These are phyloP conservation scores for Theodoxus fluviatilis DNA, from an alignment of 2,888 invertebrate species.

Conservation along the genomic window DNA sequence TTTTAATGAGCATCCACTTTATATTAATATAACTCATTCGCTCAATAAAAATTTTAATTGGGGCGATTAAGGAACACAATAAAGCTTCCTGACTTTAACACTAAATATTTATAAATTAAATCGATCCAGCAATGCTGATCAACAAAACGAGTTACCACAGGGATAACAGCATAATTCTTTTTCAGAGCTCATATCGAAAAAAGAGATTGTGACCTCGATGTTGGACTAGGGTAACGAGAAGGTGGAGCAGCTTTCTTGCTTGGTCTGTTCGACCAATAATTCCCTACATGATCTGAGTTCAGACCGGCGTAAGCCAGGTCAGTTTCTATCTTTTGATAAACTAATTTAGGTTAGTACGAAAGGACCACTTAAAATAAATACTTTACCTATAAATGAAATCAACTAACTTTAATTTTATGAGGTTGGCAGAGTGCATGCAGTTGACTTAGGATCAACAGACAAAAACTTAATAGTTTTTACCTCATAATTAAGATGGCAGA, in stretches of 20 bases:
- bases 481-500: slow-evolving; percentile 33
- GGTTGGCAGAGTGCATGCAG: slow-evolving; percentile 75
- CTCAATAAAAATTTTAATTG: slow-evolving; percentile 40
- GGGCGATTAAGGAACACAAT: slow-evolving; percentile 38
- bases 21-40: not conserved
- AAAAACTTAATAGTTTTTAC: slow-evolving; percentile 66
- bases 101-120: slow-evolving; percentile 18
- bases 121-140: slow-evolving; percentile 34
- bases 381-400: not conserved
- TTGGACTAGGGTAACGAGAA: slow-evolving; percentile 80
- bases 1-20: not conserved
- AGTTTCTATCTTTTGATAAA: slow-evolving; percentile 76
- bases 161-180: slow-evolving; percentile 85
- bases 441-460: slow-evolving; percentile 76
- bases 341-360: slow-evolving; percentile 78
- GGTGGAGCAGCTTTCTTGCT: slow-evolving; percentile 73
- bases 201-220: slow-evolving; percentile 86
- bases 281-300: slow-evolving; percentile 88
- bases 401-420: not conserved
- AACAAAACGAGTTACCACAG: slow-evolving; percentile 78
- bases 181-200: slow-evolving; percentile 78
- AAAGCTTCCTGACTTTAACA: slow-evolving; percentile 29
- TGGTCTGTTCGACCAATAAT: slow-evolving; percentile 77
- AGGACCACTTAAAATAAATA: slow-evolving; percentile 70
- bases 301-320: slow-evolving; percentile 85